A percentile compares a stretch with the other conserved stretches of the same genome.
These are phyloP conservation scores for Drosophila aldrichi DNA, from an alignment of 2,888 invertebrate genomes.

Conservation along the genomic window DNA sequence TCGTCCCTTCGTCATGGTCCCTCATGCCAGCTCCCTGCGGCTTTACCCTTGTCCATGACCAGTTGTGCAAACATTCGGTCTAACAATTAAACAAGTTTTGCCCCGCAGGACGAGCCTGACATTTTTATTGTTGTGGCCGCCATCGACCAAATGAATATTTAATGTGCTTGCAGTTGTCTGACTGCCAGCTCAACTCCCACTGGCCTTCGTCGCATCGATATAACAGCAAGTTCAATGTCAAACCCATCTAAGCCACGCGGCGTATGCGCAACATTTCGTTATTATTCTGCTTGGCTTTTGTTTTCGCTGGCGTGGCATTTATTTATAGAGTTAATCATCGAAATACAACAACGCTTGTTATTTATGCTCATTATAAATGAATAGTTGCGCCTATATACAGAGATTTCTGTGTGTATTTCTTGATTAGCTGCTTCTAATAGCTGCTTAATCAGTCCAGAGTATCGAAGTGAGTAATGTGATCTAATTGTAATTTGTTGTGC, in stretches of 20 bases:
- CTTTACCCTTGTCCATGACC: conserved; percentile 37
- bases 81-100: conserved; percentile 71
- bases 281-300: conserved; percentile 2
- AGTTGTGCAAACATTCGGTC: conserved; percentile 51
- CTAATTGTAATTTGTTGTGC: conserved; percentile 25
- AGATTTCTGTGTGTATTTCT: conserved; percentile 36
- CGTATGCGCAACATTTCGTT: conserved; percentile 44
- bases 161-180: conserved; percentile 43
- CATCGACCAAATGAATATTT: conserved; percentile 72
- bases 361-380: conserved; percentile 43
- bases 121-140: conserved; percentile 73
- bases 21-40: background rate
- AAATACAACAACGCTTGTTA: conserved; percentile 38
- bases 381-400: conserved; percentile 10
- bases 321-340: conserved; percentile 60
- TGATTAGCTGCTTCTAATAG: conserved; percentile 23
- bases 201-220: conserved; percentile 67
- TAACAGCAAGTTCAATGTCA: conserved; percentile 76
- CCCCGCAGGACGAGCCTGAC: conserved; percentile 43
- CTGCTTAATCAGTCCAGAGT: conserved; percentile 29
- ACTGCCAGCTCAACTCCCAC: conserved; percentile 5
- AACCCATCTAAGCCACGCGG: conserved; percentile 32
- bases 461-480: conserved; percentile 6
- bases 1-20: background rate
- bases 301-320: conserved; percentile 30